Conservation (phyloP, 2,113 vertebrate genomes). For the Cacatua alba region DNA sequence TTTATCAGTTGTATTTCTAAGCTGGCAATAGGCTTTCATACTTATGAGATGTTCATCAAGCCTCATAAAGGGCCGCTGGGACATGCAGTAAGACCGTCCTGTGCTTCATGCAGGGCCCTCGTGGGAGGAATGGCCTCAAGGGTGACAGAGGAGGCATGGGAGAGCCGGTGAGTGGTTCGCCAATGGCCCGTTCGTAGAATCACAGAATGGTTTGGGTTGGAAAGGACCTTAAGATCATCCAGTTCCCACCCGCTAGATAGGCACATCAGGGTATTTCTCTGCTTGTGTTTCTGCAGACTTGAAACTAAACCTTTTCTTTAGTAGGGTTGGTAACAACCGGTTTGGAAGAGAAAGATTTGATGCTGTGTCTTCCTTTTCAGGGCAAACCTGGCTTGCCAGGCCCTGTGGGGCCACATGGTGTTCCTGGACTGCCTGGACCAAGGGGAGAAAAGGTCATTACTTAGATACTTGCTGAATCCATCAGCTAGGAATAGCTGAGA, state of each 20-base stretch:
- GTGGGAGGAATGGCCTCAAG: conserved; percentile 82
- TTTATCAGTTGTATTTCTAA: not conserved
- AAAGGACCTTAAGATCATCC: not conserved
- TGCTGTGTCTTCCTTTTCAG: conserved; percentile 53
- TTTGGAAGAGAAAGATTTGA: not conserved
- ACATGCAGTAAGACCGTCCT: not conserved
- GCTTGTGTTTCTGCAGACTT: not conserved
- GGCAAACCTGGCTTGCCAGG: conserved; percentile 83
- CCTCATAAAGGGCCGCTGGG: not conserved
- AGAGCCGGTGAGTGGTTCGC: conserved; percentile 74
- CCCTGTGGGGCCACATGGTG: conserved; percentile 81
- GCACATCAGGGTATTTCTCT: not conserved
- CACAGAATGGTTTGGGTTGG: not conserved
- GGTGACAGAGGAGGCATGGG: conserved; percentile 84
- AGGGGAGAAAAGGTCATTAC: conserved; percentile 82
- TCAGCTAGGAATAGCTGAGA: not conserved
- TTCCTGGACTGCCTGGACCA: conserved; percentile 76
- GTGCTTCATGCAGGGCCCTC: conserved; percentile 77
- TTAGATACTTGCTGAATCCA: not conserved
- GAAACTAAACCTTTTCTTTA: not conserved
- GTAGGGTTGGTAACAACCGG: not conserved
- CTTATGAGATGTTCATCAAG: not conserved
- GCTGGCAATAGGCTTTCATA: not conserved
- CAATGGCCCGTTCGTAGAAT: not conserved
- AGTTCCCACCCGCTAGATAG: not conserved